Percentiles rank a stretch among this genome's conserved stretches.
phyloP scores from a whole-genome alignment of 2,888 invertebrate species.

The Polylopha cassiicola region DNA sequence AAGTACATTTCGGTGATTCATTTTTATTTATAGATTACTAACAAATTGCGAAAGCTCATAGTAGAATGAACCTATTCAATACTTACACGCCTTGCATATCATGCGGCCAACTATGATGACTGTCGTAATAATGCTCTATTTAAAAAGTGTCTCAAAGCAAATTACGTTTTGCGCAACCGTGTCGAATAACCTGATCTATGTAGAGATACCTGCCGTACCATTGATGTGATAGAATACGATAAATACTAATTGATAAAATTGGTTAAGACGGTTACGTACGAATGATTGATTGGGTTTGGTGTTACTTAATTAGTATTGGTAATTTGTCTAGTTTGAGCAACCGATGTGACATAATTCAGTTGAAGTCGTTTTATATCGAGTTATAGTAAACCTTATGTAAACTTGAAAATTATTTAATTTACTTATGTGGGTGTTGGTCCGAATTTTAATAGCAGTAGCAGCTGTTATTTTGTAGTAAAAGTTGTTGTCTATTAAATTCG shows the following conservation, averaged over 20 bases:
- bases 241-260: constrained; percentile 20
- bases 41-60: constrained; percentile 1
- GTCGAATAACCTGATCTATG: constrained; percentile 25
- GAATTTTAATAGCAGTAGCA: no score
- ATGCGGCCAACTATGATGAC: constrained; percentile 26
- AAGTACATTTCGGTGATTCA: no score
- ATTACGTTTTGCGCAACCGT: constrained; percentile 40
- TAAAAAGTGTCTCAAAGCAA: constrained; percentile 43
- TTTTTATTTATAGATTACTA: no score
- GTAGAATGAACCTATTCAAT: constrained; percentile 9
- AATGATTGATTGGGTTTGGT: constrained; percentile 16
- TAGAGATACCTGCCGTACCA: constrained; percentile 23
- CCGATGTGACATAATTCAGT: no score
- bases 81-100: constrained; percentile 8
- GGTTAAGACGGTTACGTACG: constrained; percentile 16
- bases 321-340: no score
- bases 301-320: constrained; percentile 16
- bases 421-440: no score
- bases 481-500: no score
- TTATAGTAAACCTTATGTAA: no score
- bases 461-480: no score
- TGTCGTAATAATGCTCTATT: constrained; percentile 51
- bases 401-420: no score
- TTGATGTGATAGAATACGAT: constrained; percentile 16
- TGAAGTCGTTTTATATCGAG: no score